A percentile compares a stretch with the other conserved stretches of the same genome.
These are phyloP conservation scores for Marronus borbonicus DNA, from an alignment of 2,888 invertebrate species.

Conservation along the genomic window DNA sequence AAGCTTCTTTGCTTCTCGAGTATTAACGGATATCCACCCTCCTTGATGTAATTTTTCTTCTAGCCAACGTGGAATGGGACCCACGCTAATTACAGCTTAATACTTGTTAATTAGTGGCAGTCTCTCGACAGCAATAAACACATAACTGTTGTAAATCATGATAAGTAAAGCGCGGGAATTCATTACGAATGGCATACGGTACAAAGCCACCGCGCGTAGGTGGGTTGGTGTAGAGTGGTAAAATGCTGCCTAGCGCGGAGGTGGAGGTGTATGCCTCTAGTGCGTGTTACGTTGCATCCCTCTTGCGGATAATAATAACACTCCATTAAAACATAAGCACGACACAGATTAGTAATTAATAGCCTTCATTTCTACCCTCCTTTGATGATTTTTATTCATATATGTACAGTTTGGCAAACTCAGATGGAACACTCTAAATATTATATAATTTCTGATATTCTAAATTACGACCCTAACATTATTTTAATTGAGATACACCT, in stretches of 20 bases:
- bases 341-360: conserved; percentile 65
- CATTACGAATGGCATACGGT: conserved; percentile 52
- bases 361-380: conserved; percentile 55
- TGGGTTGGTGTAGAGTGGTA: conserved; percentile 16
- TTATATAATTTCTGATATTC: too few relatives aligned
- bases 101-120: conserved; percentile 62
- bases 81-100: conserved; percentile 60
- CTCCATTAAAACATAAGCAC: conserved; percentile 65
- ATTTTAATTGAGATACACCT: too few relatives aligned
- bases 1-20: too few relatives aligned
- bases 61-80: conserved; percentile 55
- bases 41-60: conserved; percentile 54
- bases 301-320: conserved; percentile 63
- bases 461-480: too few relatives aligned
- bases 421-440: too few relatives aligned
- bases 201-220: conserved; percentile 27
- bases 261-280: conserved; percentile 57
- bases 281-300: conserved; percentile 56
- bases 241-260: conserved; percentile 32
- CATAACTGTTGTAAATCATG: conserved; percentile 62
- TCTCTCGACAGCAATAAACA: conserved; percentile 63
- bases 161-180: conserved; percentile 58
- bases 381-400: conserved; percentile 18
- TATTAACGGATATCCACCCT: conserved; percentile 7
- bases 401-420: too few relatives aligned